Conservation (phyloP, 2,113 vertebrate species). For the Todiramphus saurophagus region DNA sequence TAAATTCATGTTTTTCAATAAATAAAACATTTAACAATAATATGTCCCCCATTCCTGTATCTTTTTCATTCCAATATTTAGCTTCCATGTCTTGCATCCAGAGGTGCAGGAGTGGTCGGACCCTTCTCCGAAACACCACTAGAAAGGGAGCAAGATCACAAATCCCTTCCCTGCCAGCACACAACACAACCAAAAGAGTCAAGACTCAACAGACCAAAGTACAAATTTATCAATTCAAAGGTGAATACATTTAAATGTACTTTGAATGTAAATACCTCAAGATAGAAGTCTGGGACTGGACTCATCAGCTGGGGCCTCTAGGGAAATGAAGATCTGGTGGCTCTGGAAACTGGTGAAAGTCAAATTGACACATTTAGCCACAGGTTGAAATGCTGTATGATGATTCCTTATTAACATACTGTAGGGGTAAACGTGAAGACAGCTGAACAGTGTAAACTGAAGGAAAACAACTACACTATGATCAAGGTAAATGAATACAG, state of each 20-base stretch:
- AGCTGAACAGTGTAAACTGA: background rate
- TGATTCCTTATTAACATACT: background rate
- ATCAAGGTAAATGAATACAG: background rate
- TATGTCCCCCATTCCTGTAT: fast-evolving
- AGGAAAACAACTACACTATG: background rate
- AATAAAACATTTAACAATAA: background rate
- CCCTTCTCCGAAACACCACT: background rate
- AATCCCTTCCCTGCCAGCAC: background rate
- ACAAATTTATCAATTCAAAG: background rate
- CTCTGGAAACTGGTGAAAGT: background rate
- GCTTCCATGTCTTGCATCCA: background rate
- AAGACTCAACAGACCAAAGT: background rate
- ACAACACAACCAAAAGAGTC: background rate
- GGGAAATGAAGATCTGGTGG: background rate
- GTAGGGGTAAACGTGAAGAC: background rate
- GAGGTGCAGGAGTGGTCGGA: background rate
- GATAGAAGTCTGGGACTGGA: background rate
- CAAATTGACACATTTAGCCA: background rate
- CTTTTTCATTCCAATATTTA: background rate
- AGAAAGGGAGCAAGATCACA: background rate
- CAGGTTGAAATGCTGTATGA: background rate
- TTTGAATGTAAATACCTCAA: background rate
- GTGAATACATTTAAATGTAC: background rate
- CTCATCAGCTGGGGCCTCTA: background rate
- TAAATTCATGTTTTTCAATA: background rate